Evolutionary conservation across 2,888 invertebrate species (phyloP).

Genomic region (Eristalis tenax): DNA sequence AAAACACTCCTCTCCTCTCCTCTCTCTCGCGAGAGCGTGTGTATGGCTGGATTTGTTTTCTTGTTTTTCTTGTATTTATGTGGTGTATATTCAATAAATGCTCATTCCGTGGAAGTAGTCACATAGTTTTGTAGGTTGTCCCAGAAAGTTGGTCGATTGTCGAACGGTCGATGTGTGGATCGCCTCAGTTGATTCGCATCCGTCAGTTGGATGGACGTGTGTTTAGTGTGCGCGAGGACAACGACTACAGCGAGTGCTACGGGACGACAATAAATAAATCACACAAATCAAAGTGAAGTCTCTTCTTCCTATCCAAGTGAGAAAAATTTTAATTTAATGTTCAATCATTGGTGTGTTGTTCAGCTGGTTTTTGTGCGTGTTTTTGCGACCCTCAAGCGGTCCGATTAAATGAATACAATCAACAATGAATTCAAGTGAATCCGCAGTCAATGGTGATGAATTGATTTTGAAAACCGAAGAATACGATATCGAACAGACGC

Average conservation of each 20-base stretch:
- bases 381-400: constrained; percentile 35
- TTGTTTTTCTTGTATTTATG: constrained; percentile 69
- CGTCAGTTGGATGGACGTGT: constrained; percentile 44
- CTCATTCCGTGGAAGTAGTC: constrained; percentile 45
- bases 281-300: too few relatives aligned
- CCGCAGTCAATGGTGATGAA: constrained; percentile 47
- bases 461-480: constrained; percentile 65
- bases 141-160: constrained; percentile 33
- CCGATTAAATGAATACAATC: constrained; percentile 32
- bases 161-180: background rate
- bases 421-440: constrained; percentile 70
- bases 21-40: too few relatives aligned
- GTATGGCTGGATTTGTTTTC: constrained; percentile 56
- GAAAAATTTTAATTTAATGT: background rate
- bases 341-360: background rate
- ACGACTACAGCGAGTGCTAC: too few relatives aligned
- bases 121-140: constrained; percentile 59
- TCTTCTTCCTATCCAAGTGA: too few relatives aligned
- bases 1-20: background rate
- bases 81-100: constrained; percentile 65
- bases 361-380: too few relatives aligned
- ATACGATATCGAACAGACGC: constrained; percentile 52
- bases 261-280: too few relatives aligned
- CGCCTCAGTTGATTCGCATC: constrained; percentile 52
- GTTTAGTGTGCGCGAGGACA: background rate